Evolutionary conservation across 2,888 invertebrate species (phyloP).

Genomic region (Drosophila stalkeri): DNA sequence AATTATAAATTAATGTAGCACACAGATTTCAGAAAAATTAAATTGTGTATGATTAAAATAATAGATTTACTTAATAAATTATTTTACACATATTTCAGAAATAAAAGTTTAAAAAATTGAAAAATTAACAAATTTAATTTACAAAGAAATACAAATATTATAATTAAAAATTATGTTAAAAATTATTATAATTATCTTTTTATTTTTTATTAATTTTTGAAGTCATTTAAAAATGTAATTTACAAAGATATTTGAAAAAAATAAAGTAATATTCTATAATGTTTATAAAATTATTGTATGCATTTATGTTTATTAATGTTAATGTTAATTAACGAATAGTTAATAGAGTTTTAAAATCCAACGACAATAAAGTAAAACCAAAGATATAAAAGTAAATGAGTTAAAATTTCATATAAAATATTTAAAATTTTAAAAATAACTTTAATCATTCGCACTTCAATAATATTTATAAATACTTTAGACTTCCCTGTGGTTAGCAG

Average conservation of each 20-base stretch:
- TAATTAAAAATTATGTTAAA: too few species aligned
- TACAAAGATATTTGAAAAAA: too few species aligned
- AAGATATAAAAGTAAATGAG: neutral
- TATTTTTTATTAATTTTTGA: too few species aligned
- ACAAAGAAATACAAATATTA: too few species aligned
- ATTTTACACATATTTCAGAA: too few species aligned
- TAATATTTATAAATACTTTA: conserved; percentile 30
- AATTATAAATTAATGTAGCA: neutral
- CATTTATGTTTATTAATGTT: neutral
- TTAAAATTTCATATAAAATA: neutral
- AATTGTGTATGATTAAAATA: neutral
- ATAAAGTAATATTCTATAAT: too few species aligned
- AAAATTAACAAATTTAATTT: too few species aligned
- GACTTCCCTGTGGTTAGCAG: conserved; percentile 53
- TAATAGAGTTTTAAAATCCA: neutral
- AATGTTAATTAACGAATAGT: neutral
- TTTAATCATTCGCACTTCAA: conserved; percentile 15
- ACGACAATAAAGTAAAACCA: neutral
- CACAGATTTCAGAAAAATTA: neutral
- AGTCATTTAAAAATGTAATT: too few species aligned
- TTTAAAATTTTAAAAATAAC: neutral
- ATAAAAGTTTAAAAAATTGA: too few species aligned
- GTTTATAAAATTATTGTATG: too few species aligned
- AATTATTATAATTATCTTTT: too few species aligned
- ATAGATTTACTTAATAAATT: too few species aligned